Base-by-base conservation (phyloP, 30 jellyfish, hydroid and myxozoan genomes). In the Pelagia noctiluca region DNA sequence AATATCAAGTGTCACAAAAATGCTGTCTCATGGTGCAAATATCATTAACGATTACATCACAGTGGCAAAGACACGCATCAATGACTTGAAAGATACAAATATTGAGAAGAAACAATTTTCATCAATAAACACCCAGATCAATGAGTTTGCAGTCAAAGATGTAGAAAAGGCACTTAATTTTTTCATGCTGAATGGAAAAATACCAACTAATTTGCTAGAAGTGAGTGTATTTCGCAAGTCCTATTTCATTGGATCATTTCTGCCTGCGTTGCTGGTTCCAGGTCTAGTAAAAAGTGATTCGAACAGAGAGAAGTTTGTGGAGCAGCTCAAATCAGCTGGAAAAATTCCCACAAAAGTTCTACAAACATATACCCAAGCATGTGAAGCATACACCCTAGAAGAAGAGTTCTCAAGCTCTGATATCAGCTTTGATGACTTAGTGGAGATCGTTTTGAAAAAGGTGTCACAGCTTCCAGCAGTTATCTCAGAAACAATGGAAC, bases 221-320 rank as follows among this genome's bases (percentile, higher is more conserved):
- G 62, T 82, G 80, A 82, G 92, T 61, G 92, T 82, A 1, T 82
- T 82, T 38, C 47, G 84, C 57, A 82, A 82, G 38, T 42, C 76
- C 0, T 82, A 82, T 26, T 82, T 82, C 35, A 62, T 82, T 8
- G 85, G 92, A 31, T 57, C 84, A 25, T 82, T 82, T 54, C 31
- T 82, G 80, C 92, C 92, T 3, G 92, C 82, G 7, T 37, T 82
- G 71, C 75, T 82, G 22, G 48, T 47, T 25, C 86, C 92, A 21
- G 92, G 62, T 30, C 62, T 83, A 0, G 80, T 70, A 1, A 35
- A 52, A 37, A 42, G 5, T 1, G 86, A 82, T 46, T 80, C 25
- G 18, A 82, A 33, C 63, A 82, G 92, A 13, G 68, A 57, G 28
- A 30, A 57, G 19, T 82, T 69, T 25, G 65, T 82, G 19, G 92